These are phyloP conservation scores for Philereme vetulata DNA, from an alignment of 2,888 invertebrate genomes.

Conservation along the genomic window DNA sequence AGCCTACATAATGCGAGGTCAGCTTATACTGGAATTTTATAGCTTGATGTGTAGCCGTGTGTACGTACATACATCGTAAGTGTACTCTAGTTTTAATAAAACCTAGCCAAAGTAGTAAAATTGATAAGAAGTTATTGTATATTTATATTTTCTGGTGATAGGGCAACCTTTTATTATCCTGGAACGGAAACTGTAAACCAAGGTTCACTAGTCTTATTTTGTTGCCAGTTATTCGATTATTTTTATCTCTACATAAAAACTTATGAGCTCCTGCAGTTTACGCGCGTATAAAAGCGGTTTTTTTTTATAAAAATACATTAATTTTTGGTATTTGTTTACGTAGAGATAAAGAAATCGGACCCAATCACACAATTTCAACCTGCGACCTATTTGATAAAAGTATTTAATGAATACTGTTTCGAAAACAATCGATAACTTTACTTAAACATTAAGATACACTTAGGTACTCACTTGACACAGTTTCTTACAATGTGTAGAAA, in stretches of 20 bases:
- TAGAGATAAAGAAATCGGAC: constrained; percentile 47
- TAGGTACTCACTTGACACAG: constrained; percentile 29
- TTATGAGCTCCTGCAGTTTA: constrained; percentile 1
- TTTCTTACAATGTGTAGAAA: constrained; percentile 23
- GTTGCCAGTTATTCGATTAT: constrained; percentile 3
- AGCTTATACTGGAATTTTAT: too few relatives aligned
- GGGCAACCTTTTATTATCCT: constrained; percentile 49
- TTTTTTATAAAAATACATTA: constrained; percentile 42
- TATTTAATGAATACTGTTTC: constrained; percentile 69
- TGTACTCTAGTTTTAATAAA: too few relatives aligned
- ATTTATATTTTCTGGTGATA: constrained; percentile 50
- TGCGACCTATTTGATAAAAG: constrained; percentile 63
- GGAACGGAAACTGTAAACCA: constrained; percentile 49
- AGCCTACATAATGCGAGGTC: too few relatives aligned
- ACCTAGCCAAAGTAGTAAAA: too few relatives aligned
- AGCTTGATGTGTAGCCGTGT: too few relatives aligned
- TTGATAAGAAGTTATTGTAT: constrained; percentile 60
- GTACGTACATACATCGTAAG: too few relatives aligned
- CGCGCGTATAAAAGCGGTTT: constrained; percentile 7
- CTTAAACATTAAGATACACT: constrained; percentile 41
- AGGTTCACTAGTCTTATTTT: constrained; percentile 22
- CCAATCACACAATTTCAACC: constrained; percentile 51
- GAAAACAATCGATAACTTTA: constrained; percentile 65
- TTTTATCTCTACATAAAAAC: constrained; percentile 3
- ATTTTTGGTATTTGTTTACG: constrained; percentile 60